Percentiles rank a stretch among this genome's conserved stretches.
phyloP scores from a whole-genome alignment of 2,797 vertebrate species.

The Enteromius viviparus region DNA sequence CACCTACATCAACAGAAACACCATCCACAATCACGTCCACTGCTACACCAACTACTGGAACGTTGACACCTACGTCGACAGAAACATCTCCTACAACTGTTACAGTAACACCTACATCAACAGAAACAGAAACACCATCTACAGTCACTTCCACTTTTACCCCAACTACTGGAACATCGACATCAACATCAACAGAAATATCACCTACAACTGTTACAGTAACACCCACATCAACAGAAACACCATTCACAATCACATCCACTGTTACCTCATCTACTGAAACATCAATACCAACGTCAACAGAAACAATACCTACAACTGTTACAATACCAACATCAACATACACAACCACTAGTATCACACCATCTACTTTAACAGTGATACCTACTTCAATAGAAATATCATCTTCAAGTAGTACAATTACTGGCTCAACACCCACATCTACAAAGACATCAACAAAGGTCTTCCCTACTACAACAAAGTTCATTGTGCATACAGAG shows the following conservation, averaged over 20 bases:
- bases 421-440: not conserved
- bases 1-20: not conserved
- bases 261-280: too few species aligned
- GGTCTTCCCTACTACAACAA: not conserved
- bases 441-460: not conserved
- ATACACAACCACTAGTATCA: not conserved
- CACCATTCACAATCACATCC: not conserved
- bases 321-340: not conserved
- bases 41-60: too few species aligned
- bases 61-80: too few species aligned
- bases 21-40: not conserved
- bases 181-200: not conserved
- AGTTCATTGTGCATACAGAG: rapidly evolving
- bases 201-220: not conserved
- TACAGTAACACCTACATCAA: too few species aligned
- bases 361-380: not conserved
- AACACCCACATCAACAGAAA: not conserved
- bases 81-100: too few species aligned
- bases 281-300: not conserved
- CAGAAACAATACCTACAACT: not conserved
- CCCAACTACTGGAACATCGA: not conserved
- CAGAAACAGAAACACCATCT: too few species aligned
- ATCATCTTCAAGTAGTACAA: not conserved
- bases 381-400: not conserved
- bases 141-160: too few species aligned